Percentiles rank a stretch among this genome's conserved stretches.
Conservation (phyloP, 2,113 vertebrate species). For the Toxotes jaculatrix region DNA sequence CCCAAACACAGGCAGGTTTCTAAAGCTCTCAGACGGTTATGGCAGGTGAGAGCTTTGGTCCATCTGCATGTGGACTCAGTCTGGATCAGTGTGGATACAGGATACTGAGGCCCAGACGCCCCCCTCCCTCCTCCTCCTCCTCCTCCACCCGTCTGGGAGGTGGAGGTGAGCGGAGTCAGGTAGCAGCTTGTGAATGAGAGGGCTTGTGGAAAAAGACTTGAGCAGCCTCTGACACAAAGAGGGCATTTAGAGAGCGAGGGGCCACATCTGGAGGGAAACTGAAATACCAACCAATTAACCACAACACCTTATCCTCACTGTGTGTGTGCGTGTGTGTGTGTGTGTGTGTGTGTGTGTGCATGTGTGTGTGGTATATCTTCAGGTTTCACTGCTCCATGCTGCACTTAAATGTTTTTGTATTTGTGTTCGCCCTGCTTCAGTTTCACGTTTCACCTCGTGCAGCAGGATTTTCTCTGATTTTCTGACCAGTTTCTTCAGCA, state of each 20-base stretch:
- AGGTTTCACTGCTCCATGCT: slow-evolving; percentile 4
- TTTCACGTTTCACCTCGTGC: not conserved
- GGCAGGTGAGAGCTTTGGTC: slow-evolving; percentile 5
- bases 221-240: slow-evolving; percentile 61
- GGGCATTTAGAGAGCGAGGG: slow-evolving; percentile 63
- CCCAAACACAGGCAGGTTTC: too few species aligned
- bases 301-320: slow-evolving; percentile 51
- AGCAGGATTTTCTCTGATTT: too few species aligned
- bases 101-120: slow-evolving; percentile 16
- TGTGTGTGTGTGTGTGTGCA: not conserved
- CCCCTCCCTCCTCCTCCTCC: too few species aligned
- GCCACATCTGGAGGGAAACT: slow-evolving; percentile 64
- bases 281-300: slow-evolving; percentile 66
- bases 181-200: slow-evolving; percentile 65
- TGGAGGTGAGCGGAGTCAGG: slow-evolving; percentile 68
- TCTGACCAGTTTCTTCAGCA: too few species aligned
- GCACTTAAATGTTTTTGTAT: not conserved
- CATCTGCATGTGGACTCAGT: not conserved
- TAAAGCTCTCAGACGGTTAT: not conserved
- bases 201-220: slow-evolving; percentile 53
- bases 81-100: slow-evolving; percentile 4
- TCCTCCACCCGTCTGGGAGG: slow-evolving; percentile 43
- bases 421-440: not conserved
- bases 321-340: slow-evolving; percentile 36
- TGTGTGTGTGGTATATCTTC: not conserved